Evolutionary conservation across 2,113 vertebrate genomes (phyloP).

Genomic region (Hypocryptadius cinnamomeus): DNA sequence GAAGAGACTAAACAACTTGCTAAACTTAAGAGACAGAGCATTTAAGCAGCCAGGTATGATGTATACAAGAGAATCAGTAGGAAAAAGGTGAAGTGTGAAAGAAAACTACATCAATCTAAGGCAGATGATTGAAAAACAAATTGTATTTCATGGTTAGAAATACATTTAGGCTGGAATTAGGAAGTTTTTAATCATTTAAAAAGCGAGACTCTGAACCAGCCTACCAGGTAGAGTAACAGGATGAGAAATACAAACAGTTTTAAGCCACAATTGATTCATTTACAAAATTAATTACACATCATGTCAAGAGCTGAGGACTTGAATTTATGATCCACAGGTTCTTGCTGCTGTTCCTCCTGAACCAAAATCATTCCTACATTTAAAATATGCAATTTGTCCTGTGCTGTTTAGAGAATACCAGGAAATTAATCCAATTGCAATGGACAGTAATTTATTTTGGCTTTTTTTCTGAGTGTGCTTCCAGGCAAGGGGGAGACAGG

Average conservation of each 20-base stretch:
- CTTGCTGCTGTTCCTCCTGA: neutral
- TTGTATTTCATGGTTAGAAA: neutral
- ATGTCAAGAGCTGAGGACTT: neutral
- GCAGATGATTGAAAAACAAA: neutral
- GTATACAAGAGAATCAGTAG: neutral
- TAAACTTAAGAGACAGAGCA: neutral
- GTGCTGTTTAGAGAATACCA: neutral
- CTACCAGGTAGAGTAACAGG: neutral
- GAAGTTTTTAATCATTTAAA: neutral
- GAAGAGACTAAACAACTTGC: neutral
- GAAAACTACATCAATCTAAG: neutral
- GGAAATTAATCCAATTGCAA: neutral
- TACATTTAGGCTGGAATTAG: neutral
- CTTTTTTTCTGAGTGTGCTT: neutral
- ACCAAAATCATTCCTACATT: neutral
- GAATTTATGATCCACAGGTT: neutral
- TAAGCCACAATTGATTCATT: neutral
- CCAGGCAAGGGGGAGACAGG: neutral
- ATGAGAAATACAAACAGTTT: neutral
- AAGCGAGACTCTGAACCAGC: neutral
- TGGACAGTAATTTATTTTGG: neutral
- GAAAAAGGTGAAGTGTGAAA: neutral
- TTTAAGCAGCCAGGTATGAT: neutral
- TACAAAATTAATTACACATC: neutral
- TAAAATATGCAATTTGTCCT: neutral